phyloP scores from a whole-genome alignment of 1,140 invertebrate genomes.

The Hermetia illucens region DNA sequence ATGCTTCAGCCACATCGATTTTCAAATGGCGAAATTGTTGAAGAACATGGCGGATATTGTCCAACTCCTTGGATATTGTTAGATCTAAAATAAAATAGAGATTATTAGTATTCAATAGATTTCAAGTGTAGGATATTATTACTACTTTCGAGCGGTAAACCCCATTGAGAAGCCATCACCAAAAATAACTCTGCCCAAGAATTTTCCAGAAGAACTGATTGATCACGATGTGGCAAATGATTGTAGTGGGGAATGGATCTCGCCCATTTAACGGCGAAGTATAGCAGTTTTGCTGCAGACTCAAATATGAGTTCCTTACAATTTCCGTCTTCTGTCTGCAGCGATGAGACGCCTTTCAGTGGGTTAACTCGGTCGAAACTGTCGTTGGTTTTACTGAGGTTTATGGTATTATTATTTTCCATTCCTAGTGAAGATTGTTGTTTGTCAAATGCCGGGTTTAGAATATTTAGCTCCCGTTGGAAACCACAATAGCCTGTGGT shows the following conservation, averaged over 20 bases:
- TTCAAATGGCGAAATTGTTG: slow-evolving; percentile 46
- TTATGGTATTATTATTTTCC: no score
- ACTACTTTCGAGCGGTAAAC: slow-evolving; percentile 56
- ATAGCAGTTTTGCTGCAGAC: slow-evolving; percentile 61
- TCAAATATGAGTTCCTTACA: slow-evolving; percentile 56
- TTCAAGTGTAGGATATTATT: slow-evolving; percentile 3
- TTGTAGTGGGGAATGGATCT: slow-evolving; percentile 58
- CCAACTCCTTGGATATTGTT: slow-evolving; percentile 29
- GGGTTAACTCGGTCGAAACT: no score
- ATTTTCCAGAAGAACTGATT: slow-evolving; percentile 55
- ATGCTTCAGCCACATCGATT: slow-evolving; percentile 70
- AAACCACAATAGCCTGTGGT: no score
- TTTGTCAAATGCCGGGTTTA: no score
- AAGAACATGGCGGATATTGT: slow-evolving; percentile 39
- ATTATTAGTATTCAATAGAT: slow-evolving; percentile 1
- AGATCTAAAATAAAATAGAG: slow-evolving; percentile 7
- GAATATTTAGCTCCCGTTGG: no score
- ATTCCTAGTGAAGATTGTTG: no score
- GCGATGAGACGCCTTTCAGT: no score
- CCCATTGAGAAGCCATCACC: slow-evolving; percentile 65
- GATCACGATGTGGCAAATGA: slow-evolving; percentile 54
- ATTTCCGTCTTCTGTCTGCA: no score
- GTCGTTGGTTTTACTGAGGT: no score
- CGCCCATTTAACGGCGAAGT: slow-evolving; percentile 62
- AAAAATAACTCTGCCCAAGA: slow-evolving; percentile 79